Conservation (phyloP, 2,888 invertebrate species). For the Smittia sp. region DNA sequence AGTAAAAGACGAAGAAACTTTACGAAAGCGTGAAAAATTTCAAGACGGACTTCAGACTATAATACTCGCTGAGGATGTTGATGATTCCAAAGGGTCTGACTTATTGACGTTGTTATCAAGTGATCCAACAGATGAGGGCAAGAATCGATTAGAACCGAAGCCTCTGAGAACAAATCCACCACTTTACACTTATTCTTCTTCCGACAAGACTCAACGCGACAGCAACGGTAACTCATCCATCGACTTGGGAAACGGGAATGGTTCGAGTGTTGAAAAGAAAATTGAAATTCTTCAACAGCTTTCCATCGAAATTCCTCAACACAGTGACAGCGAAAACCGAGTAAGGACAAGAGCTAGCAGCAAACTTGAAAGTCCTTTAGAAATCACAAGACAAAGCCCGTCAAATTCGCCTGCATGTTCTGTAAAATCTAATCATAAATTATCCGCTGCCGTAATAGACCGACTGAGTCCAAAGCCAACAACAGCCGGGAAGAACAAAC, state of each 20-base stretch:
- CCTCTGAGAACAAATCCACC: slow-evolving; percentile 72
- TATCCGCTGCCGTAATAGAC: slow-evolving; percentile 44
- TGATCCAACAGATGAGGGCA: not conserved
- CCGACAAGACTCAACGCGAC: slow-evolving; percentile 58
- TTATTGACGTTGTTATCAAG: slow-evolving; percentile 42
- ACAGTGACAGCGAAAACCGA: slow-evolving; percentile 52
- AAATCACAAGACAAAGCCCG: slow-evolving; percentile 56
- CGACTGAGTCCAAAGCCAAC: slow-evolving; percentile 50
- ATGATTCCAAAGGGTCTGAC: slow-evolving; percentile 43
- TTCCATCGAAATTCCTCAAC: slow-evolving; percentile 76
- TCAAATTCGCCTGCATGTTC: slow-evolving; percentile 53
- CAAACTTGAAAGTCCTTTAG: slow-evolving; percentile 66
- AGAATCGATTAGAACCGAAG: slow-evolving; percentile 53
- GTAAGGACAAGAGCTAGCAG: slow-evolving; percentile 67
- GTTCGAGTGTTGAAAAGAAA: slow-evolving; percentile 45
- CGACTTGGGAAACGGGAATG: not conserved
- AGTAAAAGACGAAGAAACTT: not conserved
- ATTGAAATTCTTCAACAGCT: slow-evolving; percentile 69
- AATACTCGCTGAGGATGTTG: slow-evolving; percentile 37
- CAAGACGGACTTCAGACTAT: not conserved
- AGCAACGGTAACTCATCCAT: slow-evolving; percentile 46
- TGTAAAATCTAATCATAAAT: slow-evolving; percentile 34
- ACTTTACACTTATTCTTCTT: slow-evolving; percentile 74
- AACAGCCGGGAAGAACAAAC: slow-evolving; percentile 56
- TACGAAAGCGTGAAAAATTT: not conserved